A percentile compares a stretch with the other conserved stretches of the same genome.
Evolutionary conservation across 2,797 vertebrate species (phyloP).

Genomic region (Urosaurus nigricauda): DNA sequence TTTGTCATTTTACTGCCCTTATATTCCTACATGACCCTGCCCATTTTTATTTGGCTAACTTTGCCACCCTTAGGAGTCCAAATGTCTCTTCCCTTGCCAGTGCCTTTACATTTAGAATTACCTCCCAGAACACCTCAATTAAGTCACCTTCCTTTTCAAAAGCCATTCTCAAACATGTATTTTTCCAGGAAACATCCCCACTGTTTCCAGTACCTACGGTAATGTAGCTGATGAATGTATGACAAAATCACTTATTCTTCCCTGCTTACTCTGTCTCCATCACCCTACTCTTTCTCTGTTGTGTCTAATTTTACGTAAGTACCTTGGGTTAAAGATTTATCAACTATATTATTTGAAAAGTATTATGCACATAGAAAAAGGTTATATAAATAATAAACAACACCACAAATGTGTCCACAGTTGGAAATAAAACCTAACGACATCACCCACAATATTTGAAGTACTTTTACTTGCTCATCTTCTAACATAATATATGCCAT

Average conservation of each 20-base stretch:
- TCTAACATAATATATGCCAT: too few species aligned
- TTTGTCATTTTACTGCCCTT: not conserved
- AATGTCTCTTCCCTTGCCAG: not conserved
- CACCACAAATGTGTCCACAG: not conserved
- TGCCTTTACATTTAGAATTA: not conserved
- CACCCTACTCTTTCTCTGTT: not conserved
- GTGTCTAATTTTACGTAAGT: not conserved
- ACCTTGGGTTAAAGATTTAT: not conserved
- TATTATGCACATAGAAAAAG: not conserved
- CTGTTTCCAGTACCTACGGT: not conserved
- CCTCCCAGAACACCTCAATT: not conserved
- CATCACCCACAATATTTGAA: too few species aligned
- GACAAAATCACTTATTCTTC: not conserved
- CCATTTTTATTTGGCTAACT: not conserved
- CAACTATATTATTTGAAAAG: not conserved
- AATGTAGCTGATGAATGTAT: not conserved
- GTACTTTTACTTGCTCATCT: too few species aligned
- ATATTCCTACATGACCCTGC: not conserved
- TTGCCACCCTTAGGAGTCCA: not conserved
- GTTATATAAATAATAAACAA: not conserved
- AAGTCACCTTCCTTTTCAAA: too few species aligned
- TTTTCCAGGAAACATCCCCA: not conserved
- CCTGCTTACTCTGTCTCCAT: not conserved
- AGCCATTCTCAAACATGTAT: not conserved
- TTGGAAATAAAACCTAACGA: not conserved